Evolutionary conservation across 2,113 vertebrate species (phyloP).

Genomic region (Bambusicola thoracicus): DNA sequence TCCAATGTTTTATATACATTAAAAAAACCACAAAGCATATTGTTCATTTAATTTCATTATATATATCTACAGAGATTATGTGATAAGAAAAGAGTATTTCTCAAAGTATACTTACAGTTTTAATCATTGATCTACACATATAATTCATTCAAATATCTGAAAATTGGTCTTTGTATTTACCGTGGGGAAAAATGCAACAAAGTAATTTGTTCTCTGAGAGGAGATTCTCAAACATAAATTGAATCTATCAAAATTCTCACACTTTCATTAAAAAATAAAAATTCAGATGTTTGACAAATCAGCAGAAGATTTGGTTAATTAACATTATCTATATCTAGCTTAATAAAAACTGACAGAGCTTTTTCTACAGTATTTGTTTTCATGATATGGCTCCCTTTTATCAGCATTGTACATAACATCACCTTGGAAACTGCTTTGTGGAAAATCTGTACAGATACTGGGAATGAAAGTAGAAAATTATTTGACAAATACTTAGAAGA

Average conservation of each 20-base stretch:
- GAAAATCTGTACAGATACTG: slow-evolving; percentile 57
- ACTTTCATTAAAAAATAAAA: slow-evolving; percentile 45
- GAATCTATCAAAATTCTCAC: slow-evolving; percentile 60
- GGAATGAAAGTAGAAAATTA: slow-evolving; percentile 71
- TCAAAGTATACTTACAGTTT: background rate
- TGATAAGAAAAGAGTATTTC: background rate
- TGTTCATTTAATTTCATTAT: slow-evolving; percentile 23
- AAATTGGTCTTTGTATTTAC: slow-evolving; percentile 46
- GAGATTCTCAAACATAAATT: slow-evolving; percentile 56
- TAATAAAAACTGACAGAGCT: slow-evolving; percentile 70
- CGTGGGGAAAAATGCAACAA: slow-evolving; percentile 28
- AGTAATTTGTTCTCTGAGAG: slow-evolving; percentile 59
- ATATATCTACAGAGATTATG: slow-evolving; percentile 12
- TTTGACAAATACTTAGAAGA: slow-evolving; percentile 65
- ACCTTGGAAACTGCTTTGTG: slow-evolving; percentile 81
- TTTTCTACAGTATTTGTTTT: slow-evolving; percentile 75
- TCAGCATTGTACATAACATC: slow-evolving; percentile 72
- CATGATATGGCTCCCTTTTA: slow-evolving; percentile 71
- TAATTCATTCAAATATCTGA: slow-evolving; percentile 33
- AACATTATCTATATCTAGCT: slow-evolving; percentile 84
- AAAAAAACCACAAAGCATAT: background rate
- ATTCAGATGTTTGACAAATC: slow-evolving; percentile 29
- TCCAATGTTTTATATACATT: slow-evolving; percentile 60
- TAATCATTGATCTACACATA: slow-evolving; percentile 22
- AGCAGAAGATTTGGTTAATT: slow-evolving; percentile 72